Base-by-base conservation (phyloP, 1,140 invertebrate genomes). In the Zaprionus gabonicus region DNA sequence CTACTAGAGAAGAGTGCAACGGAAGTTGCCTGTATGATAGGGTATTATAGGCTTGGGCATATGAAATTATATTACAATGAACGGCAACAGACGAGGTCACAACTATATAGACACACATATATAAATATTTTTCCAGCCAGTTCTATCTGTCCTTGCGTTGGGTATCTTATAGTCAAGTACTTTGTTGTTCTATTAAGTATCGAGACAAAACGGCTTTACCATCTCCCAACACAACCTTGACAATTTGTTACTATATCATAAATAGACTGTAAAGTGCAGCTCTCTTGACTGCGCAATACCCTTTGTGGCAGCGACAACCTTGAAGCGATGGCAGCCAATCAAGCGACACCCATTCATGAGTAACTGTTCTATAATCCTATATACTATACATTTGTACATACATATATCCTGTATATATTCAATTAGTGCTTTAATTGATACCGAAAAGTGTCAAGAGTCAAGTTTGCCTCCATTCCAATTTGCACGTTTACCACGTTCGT, bases 401-500 rank as follows among this genome's bases (percentile, higher is more conserved):
- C n/a, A n/a, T 5, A 23, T 20, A 23, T 25, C 46, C 46, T 51
- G 41, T 46, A 46, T 23, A 49, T 51, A 23, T 23, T 25, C 46
- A 51, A 51, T 51, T 51, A 51, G 46, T 51, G 23, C 12, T 51
- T 25, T 51, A 51, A 51, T 51, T 51, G 46, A 51, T 51, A 51
- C 46, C 20, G 20, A 44, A 56, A 38, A 65, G 23, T 51, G 34
- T 38, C 17, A 23, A 44, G 53, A 41, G 46, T 44, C 31, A 49
- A 70, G 58, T 63, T 70, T 56, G 34, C 56, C 62, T 74, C 58
- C 31, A 51, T 59, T 63, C 63, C 38, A 57, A 57, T 63, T 62
- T 66, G 31, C 68, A 59, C 56, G 55, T 66, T 69, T 51, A 70
- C 57, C 84, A 46, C 41, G 84, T 55, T 56, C 84, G 84, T 88